Evolutionary conservation across 2,113 vertebrate species (phyloP).

Genomic region (Anguilla rostrata): DNA sequence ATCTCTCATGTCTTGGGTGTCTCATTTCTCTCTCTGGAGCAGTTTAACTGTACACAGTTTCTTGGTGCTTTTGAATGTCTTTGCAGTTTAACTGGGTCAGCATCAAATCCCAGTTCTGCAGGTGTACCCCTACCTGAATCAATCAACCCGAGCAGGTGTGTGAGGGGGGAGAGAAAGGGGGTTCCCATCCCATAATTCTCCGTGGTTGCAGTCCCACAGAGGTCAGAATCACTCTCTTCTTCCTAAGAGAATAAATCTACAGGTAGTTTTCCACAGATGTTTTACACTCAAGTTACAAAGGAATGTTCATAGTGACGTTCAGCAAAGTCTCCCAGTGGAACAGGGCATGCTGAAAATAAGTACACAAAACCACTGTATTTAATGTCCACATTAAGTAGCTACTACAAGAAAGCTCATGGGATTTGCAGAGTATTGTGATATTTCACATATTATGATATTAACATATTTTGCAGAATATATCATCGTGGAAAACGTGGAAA

Average conservation of each 20-base stretch:
- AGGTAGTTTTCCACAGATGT: background rate
- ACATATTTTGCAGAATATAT: background rate
- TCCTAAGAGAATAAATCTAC: background rate
- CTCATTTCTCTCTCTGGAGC: background rate
- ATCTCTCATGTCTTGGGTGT: background rate
- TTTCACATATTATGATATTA: background rate
- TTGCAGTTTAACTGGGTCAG: background rate
- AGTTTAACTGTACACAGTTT: background rate
- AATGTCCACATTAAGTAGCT: background rate
- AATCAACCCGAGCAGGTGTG: background rate
- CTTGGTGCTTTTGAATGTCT: background rate
- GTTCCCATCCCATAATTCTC: background rate
- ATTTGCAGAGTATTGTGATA: background rate
- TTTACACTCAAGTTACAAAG: background rate
- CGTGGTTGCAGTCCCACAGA: background rate
- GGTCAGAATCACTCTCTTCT: background rate
- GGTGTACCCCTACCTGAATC: background rate
- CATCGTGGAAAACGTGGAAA: background rate
- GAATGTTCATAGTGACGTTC: background rate
- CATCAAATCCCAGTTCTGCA: background rate
- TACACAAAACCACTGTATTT: background rate
- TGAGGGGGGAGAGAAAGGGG: background rate
- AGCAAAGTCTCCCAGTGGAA: background rate
- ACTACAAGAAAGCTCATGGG: background rate
- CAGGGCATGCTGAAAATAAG: background rate